A percentile compares a stretch with the other conserved stretches of the same genome.
These are phyloP conservation scores for Neoseiulus cucumeris DNA, from an alignment of 1,140 invertebrate species.

Conservation along the genomic window DNA sequence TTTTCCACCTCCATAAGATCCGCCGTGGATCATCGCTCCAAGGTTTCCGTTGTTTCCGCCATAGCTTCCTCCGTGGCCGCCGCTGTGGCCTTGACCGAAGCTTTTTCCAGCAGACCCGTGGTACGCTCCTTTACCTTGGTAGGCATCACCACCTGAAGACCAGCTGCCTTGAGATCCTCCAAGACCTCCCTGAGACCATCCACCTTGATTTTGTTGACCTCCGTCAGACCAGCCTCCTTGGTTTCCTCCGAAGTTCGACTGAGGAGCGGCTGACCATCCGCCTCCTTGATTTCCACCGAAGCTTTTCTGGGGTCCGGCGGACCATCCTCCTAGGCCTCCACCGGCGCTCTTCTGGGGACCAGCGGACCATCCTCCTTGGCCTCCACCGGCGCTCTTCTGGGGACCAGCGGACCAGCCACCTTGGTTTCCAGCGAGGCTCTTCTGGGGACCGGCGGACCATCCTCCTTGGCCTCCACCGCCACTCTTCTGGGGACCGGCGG, in stretches of 20 bases:
- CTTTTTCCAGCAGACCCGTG: constrained; percentile 1
- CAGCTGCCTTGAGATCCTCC: background rate
- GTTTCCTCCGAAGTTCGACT: background rate
- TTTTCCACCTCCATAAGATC: constrained; percentile 1
- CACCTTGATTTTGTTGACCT: background rate
- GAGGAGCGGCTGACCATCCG: background rate
- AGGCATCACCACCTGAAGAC: background rate
- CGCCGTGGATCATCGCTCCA: constrained; percentile 3
- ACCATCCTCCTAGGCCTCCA: background rate
- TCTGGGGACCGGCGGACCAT: background rate
- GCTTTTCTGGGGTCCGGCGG: background rate
- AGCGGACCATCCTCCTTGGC: background rate
- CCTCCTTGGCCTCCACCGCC: background rate
- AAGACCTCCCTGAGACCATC: background rate
- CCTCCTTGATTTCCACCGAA: background rate
- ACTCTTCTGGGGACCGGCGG: background rate
- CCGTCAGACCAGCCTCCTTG: constrained; percentile 1
- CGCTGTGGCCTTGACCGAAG: background rate
- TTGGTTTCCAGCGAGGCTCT: background rate
- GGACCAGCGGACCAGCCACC: background rate
- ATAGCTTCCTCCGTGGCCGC: background rate
- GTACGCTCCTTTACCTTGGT: constrained; percentile 1
- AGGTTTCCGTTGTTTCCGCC: constrained; percentile 5
- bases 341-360: background rate
- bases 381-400: background rate